Evolutionary conservation across 2,888 invertebrate genomes (phyloP).

Genomic region (Boloria euphrosyne): DNA sequence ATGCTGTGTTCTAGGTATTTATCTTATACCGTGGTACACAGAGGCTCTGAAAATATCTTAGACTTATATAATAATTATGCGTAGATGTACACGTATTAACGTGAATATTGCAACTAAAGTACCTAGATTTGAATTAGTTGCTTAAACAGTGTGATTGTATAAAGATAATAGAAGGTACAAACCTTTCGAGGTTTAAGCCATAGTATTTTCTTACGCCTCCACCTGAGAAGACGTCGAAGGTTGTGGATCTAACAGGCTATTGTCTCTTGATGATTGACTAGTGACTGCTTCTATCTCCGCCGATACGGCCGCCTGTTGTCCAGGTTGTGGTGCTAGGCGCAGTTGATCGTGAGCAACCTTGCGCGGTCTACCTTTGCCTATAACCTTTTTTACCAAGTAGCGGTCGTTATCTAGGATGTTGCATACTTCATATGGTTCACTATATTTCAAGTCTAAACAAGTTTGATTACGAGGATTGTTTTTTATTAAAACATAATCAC

Average conservation of each 20-base stretch:
- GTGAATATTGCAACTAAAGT: too few relatives aligned
- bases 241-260: neutral
- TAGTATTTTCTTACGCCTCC: too few relatives aligned
- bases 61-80: too few relatives aligned
- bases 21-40: too few relatives aligned
- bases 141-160: too few relatives aligned
- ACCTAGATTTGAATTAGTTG: too few relatives aligned
- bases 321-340: slow-evolving; percentile 39
- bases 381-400: slow-evolving; percentile 38
- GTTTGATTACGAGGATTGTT: slow-evolving; percentile 43
- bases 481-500: slow-evolving; percentile 39
- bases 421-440: slow-evolving; percentile 38
- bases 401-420: slow-evolving; percentile 40
- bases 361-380: slow-evolving; percentile 38
- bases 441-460: slow-evolving; percentile 39
- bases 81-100: too few relatives aligned
- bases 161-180: too few relatives aligned
- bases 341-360: slow-evolving; percentile 44
- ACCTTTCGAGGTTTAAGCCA: too few relatives aligned
- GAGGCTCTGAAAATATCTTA: too few relatives aligned
- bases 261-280: neutral
- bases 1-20: too few relatives aligned
- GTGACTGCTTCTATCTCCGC: neutral
- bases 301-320: slow-evolving; percentile 36
- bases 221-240: too few relatives aligned